Evolutionary conservation across 2,797 vertebrate species (phyloP), one percentile per base, ranked within the genome.

Genomic region (Lepidocolaptes lacrymiger): DNA sequence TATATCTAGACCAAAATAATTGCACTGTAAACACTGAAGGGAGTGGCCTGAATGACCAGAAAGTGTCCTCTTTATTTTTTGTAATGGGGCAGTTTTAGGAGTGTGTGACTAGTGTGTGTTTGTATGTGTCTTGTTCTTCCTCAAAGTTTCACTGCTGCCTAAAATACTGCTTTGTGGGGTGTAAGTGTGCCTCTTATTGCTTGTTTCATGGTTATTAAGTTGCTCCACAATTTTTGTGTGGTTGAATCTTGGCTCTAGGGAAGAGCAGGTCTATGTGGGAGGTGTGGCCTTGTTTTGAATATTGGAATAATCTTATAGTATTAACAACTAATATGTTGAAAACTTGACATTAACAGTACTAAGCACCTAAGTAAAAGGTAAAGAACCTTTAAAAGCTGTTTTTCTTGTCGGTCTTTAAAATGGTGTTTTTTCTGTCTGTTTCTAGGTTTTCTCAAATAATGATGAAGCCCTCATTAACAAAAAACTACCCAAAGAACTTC

Each of bases 391-490:
- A 36, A 76, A 93, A 74, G 11, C 37, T 21, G 7, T 36, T 92
- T 92, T 92, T 58, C 46, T 16, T 74, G 14, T 71, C 76, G 37
- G 5, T 69, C 37, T 68, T 83, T 85, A n/a, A 94, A 88, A 59
- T 32, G 2, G 10, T 52, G 14, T 14, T 59, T 85, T 93, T 74
- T 73, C 37, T 84, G 87, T 87, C 67, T 76, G 4, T 89, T 93
- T 78, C 88, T 97, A 99, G 99, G 99, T 99, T 98, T 99, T 99
- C 98, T 99, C 98, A 97, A 99, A 98, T 98, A 99, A 97, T 64
- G 99, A 99, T 98, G 99, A 99, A 98, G 99, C 99, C 84, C 98
- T 98, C 95, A 99, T 99, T 98, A 99, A 99, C 98, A 99, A 99
- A 98, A 99, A 99, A 97, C 98, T 99, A 95, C 99, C 99, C 89